phyloP scores from a whole-genome alignment of 2,888 invertebrate genomes.

The Encarsia formosa region DNA sequence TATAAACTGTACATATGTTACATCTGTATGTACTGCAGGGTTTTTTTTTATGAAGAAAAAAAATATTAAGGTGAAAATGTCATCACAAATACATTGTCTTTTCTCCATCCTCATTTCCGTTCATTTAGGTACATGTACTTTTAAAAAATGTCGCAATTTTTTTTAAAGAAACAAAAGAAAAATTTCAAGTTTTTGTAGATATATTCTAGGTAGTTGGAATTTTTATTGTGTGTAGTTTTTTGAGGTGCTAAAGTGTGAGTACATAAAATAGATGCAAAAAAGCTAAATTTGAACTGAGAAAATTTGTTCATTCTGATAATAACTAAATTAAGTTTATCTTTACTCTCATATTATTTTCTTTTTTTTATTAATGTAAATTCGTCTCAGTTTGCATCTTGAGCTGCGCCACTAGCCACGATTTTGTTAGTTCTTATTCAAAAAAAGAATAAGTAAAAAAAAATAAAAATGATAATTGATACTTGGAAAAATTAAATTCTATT shows the following conservation, averaged over 20 bases:
- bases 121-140: background rate
- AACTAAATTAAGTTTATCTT: background rate
- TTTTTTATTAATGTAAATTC: conserved; percentile 6
- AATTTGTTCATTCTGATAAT: background rate
- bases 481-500: conserved; percentile 21
- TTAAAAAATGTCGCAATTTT: conserved; percentile 3
- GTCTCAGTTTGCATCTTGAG: background rate
- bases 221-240: too few relatives aligned
- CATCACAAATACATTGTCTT: too few relatives aligned
- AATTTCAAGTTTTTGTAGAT: conserved; percentile 11
- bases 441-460: conserved; percentile 9
- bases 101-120: background rate
- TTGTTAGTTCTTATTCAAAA: conserved; percentile 8
- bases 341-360: conserved; percentile 7
- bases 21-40: too few relatives aligned
- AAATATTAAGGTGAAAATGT: too few relatives aligned
- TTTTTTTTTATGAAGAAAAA: too few relatives aligned
- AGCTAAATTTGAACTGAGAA: background rate
- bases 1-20: too few relatives aligned
- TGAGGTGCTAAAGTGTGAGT: conserved; percentile 11
- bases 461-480: conserved; percentile 5
- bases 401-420: conserved; percentile 1
- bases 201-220: too few relatives aligned
- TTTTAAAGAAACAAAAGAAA: conserved; percentile 1
- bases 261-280: background rate